Evolutionary conservation across 2,113 vertebrate genomes (phyloP).

Genomic region (Struthidea cinerea): DNA sequence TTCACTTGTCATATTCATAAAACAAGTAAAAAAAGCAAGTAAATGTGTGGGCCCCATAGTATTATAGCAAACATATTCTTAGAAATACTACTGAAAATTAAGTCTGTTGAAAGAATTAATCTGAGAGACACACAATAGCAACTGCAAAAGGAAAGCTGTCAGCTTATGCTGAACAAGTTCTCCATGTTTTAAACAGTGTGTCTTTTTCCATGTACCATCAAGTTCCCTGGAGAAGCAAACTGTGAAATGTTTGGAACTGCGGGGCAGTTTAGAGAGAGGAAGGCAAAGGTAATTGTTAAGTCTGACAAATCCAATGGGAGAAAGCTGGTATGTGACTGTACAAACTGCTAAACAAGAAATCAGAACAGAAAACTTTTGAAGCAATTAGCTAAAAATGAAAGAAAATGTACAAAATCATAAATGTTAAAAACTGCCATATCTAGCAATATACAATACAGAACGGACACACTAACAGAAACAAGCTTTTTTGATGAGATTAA

Average conservation of each 20-base stretch:
- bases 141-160: not conserved
- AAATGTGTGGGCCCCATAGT: not conserved
- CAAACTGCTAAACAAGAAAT: not conserved
- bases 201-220: not conserved
- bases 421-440: not conserved
- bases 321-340: not conserved
- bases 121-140: not conserved
- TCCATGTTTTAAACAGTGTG: constrained; percentile 7
- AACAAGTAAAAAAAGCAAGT: not conserved
- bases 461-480: not conserved
- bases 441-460: not conserved
- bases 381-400: not conserved
- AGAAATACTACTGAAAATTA: not conserved
- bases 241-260: constrained; percentile 5
- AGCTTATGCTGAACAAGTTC: not conserved
- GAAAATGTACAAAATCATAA: not conserved
- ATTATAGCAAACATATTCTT: not conserved
- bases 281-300: constrained; percentile 21
- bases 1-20: not conserved
- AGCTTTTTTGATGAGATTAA: not conserved
- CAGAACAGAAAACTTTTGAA: not conserved
- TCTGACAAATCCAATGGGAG: constrained; percentile 3
- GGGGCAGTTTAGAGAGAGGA: constrained; percentile 7
- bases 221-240: not conserved
- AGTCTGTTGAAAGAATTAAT: not conserved